Base-by-base conservation (phyloP, 2,888 invertebrate species). In the Xanthia togata region DNA sequence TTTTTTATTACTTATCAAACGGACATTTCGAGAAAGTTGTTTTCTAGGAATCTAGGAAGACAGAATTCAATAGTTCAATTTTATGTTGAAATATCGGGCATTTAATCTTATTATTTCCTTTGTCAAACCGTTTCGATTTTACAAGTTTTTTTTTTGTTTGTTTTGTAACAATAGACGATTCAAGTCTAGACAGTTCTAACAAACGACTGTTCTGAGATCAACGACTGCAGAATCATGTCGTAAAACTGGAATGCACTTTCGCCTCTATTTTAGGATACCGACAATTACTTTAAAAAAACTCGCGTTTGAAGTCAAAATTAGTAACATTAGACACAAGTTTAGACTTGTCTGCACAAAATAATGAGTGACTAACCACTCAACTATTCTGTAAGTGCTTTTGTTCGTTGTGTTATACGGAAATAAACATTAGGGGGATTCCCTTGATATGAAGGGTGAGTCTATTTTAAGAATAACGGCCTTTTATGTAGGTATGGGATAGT, bases 391-490 rank as follows among this genome's bases (percentile, higher is more conserved):
- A 78, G 73, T 44, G 59, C 55, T 47, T 35, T 75, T 72, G 70
- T 64, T 64, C 20, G 55, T 69, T 76, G 68, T 73, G 47, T 67
- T 59, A 57, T 67, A 53, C 70, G 76, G 69, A 78, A 75, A 76
- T 75, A 68, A 62, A 76, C 41, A 78, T 63, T 47, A 60, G 78
- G 87, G 87, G 86, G 75, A 78, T 65, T 69, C 79, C 86, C 87
- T 57, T 38, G 35, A 68, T 44, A 38, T 53, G 60, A 73, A 73
- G 63, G 44, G 76, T 74, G 35, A 17, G 35, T 57, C 17, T 81
- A 72, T 73, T 69, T 38, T 26, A 67, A 63, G 57, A 69, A 69
- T 59, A 80, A 59, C 41, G 59, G 41, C 1, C 9, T 38, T 55
- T 55, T 70, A 55, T 55, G n/a, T 12, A 41, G 26, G 31, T 41